A percentile compares a stretch with the other conserved stretches of the same genome.
These are phyloP conservation scores for Echeneis naucrates DNA, from an alignment of 2,797 vertebrate genomes.

Conservation along the genomic window DNA sequence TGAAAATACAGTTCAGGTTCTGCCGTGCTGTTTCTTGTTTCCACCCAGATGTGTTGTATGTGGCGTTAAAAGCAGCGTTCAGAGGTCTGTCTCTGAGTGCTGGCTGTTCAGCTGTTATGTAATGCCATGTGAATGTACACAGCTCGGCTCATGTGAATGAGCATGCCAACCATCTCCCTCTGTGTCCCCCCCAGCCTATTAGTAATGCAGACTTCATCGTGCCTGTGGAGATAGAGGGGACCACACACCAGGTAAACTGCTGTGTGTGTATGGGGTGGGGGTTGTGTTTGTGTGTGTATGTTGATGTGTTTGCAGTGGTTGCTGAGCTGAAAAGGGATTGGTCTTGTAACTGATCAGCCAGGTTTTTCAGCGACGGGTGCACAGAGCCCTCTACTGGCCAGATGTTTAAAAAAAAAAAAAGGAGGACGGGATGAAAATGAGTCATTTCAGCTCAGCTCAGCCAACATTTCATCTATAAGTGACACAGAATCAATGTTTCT, in stretches of 20 bases:
- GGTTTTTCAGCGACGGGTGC: conserved; percentile 38
- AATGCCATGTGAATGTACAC: conserved; percentile 74
- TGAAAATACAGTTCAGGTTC: too few species aligned
- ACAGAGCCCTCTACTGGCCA: conserved; percentile 80
- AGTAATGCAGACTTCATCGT: conserved; percentile 93
- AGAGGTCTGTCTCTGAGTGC: conserved; percentile 24
- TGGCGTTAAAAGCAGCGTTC: too few species aligned
- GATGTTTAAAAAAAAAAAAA: conserved; percentile 26
- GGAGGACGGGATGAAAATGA: conserved; percentile 35
- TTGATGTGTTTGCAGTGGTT: conserved; percentile 65
- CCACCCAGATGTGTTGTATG: too few species aligned
- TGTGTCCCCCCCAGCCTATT: conserved; percentile 86
- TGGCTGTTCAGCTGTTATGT: conserved; percentile 62
- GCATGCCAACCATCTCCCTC: conserved; percentile 57
- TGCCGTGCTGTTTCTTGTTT: conserved; percentile 4
- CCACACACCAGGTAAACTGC: conserved; percentile 89
- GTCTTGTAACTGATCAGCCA: conserved; percentile 61
- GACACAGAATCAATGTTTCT: background rate
- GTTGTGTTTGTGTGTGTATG: conserved; percentile 60
- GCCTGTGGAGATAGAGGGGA: conserved; percentile 93
- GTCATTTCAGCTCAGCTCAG: conserved; percentile 29
- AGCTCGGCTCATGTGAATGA: conserved; percentile 51
- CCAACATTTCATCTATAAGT: conserved; percentile 27
- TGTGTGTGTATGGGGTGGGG: conserved; percentile 24
- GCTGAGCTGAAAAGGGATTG: conserved; percentile 73